Percentiles rank a stretch among this genome's conserved stretches.
phyloP scores from a whole-genome alignment of 2,888 invertebrate species.

The Mythimna vitellina region DNA sequence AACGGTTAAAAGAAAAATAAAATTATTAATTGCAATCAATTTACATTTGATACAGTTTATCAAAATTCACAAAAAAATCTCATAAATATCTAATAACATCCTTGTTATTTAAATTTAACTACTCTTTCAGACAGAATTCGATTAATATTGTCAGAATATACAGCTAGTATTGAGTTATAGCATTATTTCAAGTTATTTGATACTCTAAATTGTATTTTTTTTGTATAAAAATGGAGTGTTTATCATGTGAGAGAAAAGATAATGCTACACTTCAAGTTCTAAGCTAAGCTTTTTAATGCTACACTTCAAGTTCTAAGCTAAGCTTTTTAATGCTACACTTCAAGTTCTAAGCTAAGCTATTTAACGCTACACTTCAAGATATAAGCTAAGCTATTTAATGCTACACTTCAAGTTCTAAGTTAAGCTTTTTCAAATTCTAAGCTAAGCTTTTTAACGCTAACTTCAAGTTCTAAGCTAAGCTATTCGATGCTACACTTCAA shows the following conservation, averaged over 20 bases:
- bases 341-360: too few relatives aligned
- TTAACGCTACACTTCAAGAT: too few relatives aligned
- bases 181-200: slow-evolving; percentile 11
- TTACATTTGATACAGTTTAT: slow-evolving; percentile 41
- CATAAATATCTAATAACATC: slow-evolving; percentile 35
- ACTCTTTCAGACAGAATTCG: slow-evolving; percentile 29
- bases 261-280: background rate
- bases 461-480: too few relatives aligned
- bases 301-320: too few relatives aligned
- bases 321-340: too few relatives aligned
- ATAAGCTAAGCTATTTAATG: too few relatives aligned
- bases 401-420: too few relatives aligned
- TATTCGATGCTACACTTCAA: too few relatives aligned
- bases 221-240: background rate
- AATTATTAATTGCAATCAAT: slow-evolving; percentile 16
- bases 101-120: slow-evolving; percentile 47
- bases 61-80: slow-evolving; percentile 16
- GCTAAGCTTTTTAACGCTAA: too few relatives aligned
- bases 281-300: slow-evolving; percentile 19
- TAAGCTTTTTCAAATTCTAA: too few relatives aligned
- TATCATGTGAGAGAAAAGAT: background rate
- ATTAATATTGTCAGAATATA: slow-evolving; percentile 48
- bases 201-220: slow-evolving; percentile 15
- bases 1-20: slow-evolving; percentile 3
- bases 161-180: slow-evolving; percentile 49